phyloP scores from a whole-genome alignment of 2,888 invertebrate species.

The Pyrochroa serraticornis region DNA sequence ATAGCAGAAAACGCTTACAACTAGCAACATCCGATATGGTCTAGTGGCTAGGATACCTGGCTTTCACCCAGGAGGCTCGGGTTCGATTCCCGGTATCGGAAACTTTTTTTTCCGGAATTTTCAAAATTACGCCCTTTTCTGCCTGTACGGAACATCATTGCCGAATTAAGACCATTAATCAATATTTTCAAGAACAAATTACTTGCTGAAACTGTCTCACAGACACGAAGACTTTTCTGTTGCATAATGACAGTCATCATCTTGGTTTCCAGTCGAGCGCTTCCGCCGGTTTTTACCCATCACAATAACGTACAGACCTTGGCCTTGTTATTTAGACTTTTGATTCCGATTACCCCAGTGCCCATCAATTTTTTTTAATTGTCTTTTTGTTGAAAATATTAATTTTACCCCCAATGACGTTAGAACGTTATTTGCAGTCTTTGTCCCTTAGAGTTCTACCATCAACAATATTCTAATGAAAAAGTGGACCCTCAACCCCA shows the following conservation, averaged over 20 bases:
- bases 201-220: too few relatives aligned
- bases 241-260: slow-evolving; percentile 3
- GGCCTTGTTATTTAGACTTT: not conserved
- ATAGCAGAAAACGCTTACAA: too few relatives aligned
- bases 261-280: slow-evolving; percentile 8
- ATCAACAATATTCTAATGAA: slow-evolving; percentile 44
- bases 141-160: too few relatives aligned
- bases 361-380: too few relatives aligned
- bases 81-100: slow-evolving; percentile 67
- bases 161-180: too few relatives aligned
- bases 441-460: slow-evolving; percentile 48
- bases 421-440: slow-evolving; percentile 40
- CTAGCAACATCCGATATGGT: slow-evolving; percentile 59
- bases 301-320: not conserved
- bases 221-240: too few relatives aligned
- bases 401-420: not conserved
- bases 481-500: slow-evolving; percentile 37
- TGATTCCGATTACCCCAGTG: not conserved
- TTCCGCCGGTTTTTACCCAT: not conserved
- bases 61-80: slow-evolving; percentile 68
- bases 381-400: too few relatives aligned
- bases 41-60: slow-evolving; percentile 68
- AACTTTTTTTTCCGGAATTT: not conserved
- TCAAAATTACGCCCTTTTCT: too few relatives aligned
- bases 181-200: too few relatives aligned